Conservation (phyloP, 2,797 vertebrate genomes). For the Pyrocephalus nanus region DNA sequence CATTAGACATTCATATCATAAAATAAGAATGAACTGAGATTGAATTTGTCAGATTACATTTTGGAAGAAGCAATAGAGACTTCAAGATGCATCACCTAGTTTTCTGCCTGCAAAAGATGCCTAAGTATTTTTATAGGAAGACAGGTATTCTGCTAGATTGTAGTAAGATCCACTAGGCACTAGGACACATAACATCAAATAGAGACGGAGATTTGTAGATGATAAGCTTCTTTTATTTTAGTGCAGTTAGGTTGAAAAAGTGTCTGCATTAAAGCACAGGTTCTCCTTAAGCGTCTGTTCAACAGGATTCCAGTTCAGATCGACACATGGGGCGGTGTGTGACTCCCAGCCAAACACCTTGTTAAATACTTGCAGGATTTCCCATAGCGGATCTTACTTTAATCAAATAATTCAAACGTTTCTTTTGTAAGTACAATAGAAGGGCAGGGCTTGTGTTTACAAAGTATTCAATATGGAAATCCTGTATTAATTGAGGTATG, state of each 20-base stretch:
- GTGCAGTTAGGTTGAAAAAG: background rate
- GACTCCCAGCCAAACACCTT: slow-evolving; percentile 51
- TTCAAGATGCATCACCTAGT: background rate
- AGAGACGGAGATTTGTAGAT: background rate
- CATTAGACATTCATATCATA: background rate
- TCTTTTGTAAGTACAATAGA: slow-evolving; percentile 67
- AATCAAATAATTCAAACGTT: slow-evolving; percentile 66
- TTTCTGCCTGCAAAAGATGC: background rate
- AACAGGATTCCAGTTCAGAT: background rate
- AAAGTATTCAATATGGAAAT: slow-evolving; percentile 60
- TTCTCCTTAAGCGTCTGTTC: background rate
- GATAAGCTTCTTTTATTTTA: background rate
- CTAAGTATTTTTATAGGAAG: background rate
- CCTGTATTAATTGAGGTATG: slow-evolving; percentile 59
- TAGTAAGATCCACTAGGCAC: background rate
- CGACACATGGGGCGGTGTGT: fast-evolving
- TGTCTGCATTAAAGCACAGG: background rate
- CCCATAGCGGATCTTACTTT: slow-evolving; percentile 63
- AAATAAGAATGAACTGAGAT: background rate
- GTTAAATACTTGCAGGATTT: slow-evolving; percentile 66
- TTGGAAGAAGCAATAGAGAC: background rate
- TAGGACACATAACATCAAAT: background rate
- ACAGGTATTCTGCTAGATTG: background rate
- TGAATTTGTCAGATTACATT: background rate
- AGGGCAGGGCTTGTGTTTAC: slow-evolving; percentile 70